A percentile compares a stretch with the other conserved stretches of the same genome.
phyloP scores from a whole-genome alignment of 2,797 vertebrate species.

The Malurus leucopterus region DNA sequence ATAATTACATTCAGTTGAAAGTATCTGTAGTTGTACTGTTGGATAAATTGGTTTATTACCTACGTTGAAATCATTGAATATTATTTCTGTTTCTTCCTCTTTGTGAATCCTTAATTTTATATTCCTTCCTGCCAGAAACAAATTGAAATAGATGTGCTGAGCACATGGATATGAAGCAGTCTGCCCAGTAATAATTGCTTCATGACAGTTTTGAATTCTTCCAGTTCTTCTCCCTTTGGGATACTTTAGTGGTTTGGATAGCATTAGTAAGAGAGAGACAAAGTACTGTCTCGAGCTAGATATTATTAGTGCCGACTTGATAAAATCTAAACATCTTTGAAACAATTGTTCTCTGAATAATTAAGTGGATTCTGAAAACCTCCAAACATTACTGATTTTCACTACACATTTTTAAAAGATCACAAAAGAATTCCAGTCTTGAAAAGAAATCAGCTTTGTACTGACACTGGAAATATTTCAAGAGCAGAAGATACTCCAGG shows the following conservation, averaged over 20 bases:
- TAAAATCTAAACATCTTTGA: constrained; percentile 9
- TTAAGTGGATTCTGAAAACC: constrained; percentile 3
- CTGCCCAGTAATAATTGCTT: constrained; percentile 41
- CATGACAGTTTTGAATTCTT: constrained; percentile 11
- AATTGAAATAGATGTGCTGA: constrained; percentile 64
- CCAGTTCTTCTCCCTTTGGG: constrained; percentile 18
- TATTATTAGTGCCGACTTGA: not conserved
- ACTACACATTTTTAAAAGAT: not conserved
- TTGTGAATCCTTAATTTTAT: constrained; percentile 20
- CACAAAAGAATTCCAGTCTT: not conserved
- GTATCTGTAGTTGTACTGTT: not conserved
- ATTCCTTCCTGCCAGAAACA: constrained; percentile 46
- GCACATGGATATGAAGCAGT: constrained; percentile 32
- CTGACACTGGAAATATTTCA: not conserved
- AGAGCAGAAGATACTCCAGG: not conserved
- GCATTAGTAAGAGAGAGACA: not conserved
- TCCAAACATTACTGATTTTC: not conserved
- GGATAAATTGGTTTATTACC: constrained; percentile 22
- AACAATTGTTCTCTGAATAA: not conserved
- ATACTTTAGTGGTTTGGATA: constrained; percentile 16
- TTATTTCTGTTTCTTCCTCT: constrained; percentile 42
- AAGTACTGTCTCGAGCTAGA: constrained; percentile 15
- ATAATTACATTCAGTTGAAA: constrained; percentile 9
- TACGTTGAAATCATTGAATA: constrained; percentile 44
- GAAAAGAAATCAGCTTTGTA: not conserved